These are phyloP conservation scores for Fukomys damarensis DNA, from an alignment of 2,113 vertebrate genomes.

Conservation along the genomic window DNA sequence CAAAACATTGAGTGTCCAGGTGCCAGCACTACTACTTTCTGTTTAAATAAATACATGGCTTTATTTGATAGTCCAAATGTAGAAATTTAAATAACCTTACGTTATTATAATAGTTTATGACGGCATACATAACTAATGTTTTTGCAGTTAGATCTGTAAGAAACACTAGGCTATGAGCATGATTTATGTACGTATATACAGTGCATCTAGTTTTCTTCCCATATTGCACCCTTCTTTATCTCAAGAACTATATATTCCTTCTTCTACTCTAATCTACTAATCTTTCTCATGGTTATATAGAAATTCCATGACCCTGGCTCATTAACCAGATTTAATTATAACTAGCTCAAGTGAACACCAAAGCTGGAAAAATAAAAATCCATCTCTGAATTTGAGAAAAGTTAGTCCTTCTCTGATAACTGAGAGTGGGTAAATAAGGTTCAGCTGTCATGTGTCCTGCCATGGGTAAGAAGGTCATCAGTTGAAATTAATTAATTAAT, in stretches of 20 bases:
- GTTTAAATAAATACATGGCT: constrained; percentile 57
- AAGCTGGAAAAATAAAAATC: constrained; percentile 11
- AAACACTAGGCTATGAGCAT: neutral
- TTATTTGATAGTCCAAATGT: neutral
- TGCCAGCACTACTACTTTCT: constrained; percentile 98
- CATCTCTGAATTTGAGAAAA: neutral
- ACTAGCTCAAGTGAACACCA: neutral
- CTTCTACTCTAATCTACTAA: neutral
- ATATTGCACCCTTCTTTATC: neutral
- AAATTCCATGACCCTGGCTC: neutral
- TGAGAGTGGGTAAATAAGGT: neutral
- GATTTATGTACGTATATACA: neutral
- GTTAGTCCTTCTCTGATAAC: neutral
- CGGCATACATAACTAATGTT: neutral
- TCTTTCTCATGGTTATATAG: neutral
- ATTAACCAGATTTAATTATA: constrained; percentile 22
- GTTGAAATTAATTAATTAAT: neutral
- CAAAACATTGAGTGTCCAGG: constrained; percentile 97
- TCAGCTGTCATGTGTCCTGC: neutral
- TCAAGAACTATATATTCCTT: neutral
- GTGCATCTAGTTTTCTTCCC: neutral
- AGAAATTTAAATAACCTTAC: neutral
- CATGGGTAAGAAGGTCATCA: neutral
- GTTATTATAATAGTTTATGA: neutral
- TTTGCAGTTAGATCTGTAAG: neutral